phyloP scores from a whole-genome alignment of 2,888 invertebrate genomes.

The Esperia sulphurella region DNA sequence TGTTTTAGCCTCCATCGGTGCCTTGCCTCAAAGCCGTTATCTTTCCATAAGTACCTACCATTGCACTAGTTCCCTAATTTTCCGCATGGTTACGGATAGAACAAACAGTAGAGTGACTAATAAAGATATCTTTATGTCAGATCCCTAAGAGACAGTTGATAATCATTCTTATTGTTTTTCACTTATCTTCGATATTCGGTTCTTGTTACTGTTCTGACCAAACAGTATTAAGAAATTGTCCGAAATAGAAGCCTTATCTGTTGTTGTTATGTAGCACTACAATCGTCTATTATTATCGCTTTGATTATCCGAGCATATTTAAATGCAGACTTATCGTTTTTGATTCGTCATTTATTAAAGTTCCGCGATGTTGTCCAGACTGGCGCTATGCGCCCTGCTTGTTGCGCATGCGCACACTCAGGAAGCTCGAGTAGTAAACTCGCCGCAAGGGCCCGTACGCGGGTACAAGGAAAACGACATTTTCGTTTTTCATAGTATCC shows the following conservation, averaged over 20 bases:
- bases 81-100: too few species aligned
- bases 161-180: background rate
- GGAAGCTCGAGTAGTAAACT: constrained; percentile 22
- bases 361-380: background rate
- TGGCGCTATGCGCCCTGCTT: background rate
- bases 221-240: too few species aligned
- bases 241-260: too few species aligned
- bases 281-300: too few species aligned
- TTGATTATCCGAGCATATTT: background rate
- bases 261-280: too few species aligned
- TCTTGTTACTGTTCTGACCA: background rate
- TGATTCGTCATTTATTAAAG: background rate
- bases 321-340: background rate
- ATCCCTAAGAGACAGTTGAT: too few species aligned
- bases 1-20: too few species aligned
- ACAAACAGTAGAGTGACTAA: too few species aligned
- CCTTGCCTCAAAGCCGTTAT: too few species aligned
- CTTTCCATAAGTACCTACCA: too few species aligned
- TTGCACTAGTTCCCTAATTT: too few species aligned
- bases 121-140: too few species aligned
- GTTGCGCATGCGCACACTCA: background rate
- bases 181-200: background rate
- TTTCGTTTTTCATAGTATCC: constrained; percentile 29
- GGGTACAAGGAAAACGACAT: constrained; percentile 28
- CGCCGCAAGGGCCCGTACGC: constrained; percentile 31